phyloP scores from a whole-genome alignment of 1,140 invertebrate species.

The Aricia agestis region DNA sequence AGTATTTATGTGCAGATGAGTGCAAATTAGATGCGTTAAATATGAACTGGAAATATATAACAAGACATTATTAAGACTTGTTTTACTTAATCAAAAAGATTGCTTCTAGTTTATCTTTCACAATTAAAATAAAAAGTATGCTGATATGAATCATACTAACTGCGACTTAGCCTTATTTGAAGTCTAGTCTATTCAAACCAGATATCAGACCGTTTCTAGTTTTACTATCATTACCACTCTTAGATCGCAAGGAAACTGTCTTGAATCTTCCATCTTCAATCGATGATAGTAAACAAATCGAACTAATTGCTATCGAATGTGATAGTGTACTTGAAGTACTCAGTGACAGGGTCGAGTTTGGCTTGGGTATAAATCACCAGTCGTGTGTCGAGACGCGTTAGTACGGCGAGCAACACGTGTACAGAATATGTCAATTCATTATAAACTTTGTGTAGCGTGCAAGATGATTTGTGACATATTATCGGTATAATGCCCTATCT shows the following conservation, averaged over 20 bases:
- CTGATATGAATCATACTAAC: too few species aligned
- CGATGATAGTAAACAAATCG: conserved; percentile 1
- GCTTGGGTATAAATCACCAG: conserved; percentile 29
- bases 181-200: too few species aligned
- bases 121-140: too few species aligned
- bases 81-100: too few species aligned
- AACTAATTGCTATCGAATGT: background rate
- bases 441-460: conserved; percentile 68
- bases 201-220: too few species aligned
- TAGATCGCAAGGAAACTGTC: background rate
- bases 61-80: background rate
- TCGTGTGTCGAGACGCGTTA: conserved; percentile 48
- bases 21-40: background rate
- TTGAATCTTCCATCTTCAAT: background rate
- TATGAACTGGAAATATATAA: background rate
- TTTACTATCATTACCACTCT: too few species aligned
- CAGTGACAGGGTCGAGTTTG: conserved; percentile 35
- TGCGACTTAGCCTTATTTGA: too few species aligned
- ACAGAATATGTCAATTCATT: conserved; percentile 73
- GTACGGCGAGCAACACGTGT: conserved; percentile 60
- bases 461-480: conserved; percentile 73
- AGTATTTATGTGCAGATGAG: background rate
- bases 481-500: conserved; percentile 62
- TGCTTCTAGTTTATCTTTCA: too few species aligned
- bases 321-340: conserved; percentile 31